These are phyloP conservation scores for Notarius lentiginosus DNA, from an alignment of 2,113 vertebrate genomes.

Conservation along the genomic window DNA sequence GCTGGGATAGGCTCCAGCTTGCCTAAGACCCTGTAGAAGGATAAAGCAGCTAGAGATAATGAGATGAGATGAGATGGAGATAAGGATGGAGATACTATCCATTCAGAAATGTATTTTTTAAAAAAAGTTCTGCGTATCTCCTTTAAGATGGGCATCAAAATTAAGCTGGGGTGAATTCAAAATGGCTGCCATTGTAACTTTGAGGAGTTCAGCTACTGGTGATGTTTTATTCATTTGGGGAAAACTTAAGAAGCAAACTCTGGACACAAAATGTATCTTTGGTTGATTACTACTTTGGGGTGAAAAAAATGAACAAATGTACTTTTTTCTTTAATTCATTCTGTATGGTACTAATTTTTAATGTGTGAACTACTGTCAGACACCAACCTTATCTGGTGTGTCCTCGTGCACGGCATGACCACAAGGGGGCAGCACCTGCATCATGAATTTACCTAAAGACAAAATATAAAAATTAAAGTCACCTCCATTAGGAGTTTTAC, in stretches of 20 bases:
- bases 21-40: too few species aligned
- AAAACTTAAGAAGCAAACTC: neutral
- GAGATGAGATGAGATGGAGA: too few species aligned
- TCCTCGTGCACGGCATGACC: slow-evolving; percentile 66
- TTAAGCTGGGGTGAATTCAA: neutral
- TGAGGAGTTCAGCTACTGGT: neutral
- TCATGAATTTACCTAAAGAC: slow-evolving; percentile 67
- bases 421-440: slow-evolving; percentile 72
- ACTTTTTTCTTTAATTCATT: neutral
- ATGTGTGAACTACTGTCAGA: neutral
- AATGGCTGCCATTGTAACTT: neutral
- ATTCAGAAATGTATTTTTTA: too few species aligned
- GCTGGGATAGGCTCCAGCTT: too few species aligned
- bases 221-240: neutral
- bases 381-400: slow-evolving; percentile 63
- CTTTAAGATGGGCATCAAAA: neutral
- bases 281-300: neutral
- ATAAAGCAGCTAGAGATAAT: too few species aligned
- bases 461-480: neutral
- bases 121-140: too few species aligned
- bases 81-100: too few species aligned
- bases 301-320: neutral
- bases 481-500: neutral
- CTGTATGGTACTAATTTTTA: neutral
- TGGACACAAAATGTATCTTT: neutral